Evolutionary conservation across 2,113 vertebrate species (phyloP), one percentile per base, ranked within the genome.

Genomic region (Cephalophus harveyi): DNA sequence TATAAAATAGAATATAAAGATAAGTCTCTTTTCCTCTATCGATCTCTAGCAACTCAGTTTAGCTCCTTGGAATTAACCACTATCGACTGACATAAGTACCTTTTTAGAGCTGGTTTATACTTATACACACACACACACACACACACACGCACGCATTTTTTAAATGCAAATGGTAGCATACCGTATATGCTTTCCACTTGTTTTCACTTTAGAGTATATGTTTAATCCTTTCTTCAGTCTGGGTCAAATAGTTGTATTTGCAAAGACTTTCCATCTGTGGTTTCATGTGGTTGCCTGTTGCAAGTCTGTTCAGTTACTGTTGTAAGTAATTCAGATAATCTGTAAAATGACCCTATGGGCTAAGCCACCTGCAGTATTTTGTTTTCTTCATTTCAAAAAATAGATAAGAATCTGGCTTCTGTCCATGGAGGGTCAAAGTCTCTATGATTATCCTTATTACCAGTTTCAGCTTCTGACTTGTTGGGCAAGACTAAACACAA

Each of bases 401-500:
- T 95, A 30, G 33, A 33, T 64, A 87, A 93, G 64, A 96, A 48
- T 87, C 89, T 97, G 95, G 96, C 91, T 91, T 91, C 78, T 94
- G 82, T 97, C 93, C 93, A 91, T 78, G 46, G 50, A 85, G n/a
- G 88, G 91, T 91, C 95, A 97, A 16, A 86, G 55, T 87, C 88
- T 96, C 84, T 96, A 9, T 46, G 89, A 96, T 97, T 97, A 95
- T 92, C 59, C 82, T 97, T 76, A 93, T 94, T 97, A 94, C 54
- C 36, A 59, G 76, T 46, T 96, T 97, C 89, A 95, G 71, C 79
- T 98, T 97, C 93, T 98, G 96, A 97, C 96, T 87, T 40, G 89
- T 90, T 95, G 91, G 95, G 83, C 92, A 96, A 97, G 97, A 97
- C 57, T 57, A 48, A 97, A 94, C 97, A 97, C 28, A 97, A 83